Percentiles rank a stretch among this genome's conserved stretches.
These are phyloP conservation scores for Drosophila sp. DNA, from an alignment of 1,140 invertebrate genomes.

Conservation along the genomic window DNA sequence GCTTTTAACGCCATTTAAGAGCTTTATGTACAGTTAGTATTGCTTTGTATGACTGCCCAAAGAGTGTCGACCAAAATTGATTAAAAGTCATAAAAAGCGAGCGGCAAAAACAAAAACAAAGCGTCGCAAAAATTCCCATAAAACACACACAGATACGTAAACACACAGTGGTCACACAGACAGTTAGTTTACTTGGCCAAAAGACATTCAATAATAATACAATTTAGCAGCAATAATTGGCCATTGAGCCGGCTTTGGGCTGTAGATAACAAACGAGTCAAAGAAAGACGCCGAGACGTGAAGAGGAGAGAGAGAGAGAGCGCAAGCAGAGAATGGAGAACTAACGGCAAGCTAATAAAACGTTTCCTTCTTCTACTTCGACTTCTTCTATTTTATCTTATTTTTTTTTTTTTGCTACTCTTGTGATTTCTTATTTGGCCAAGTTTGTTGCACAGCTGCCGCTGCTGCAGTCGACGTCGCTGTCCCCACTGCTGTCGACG, in stretches of 20 bases:
- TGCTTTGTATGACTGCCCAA: slow-evolving; percentile 26
- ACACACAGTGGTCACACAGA: slow-evolving; percentile 36
- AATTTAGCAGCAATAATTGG: slow-evolving; percentile 76
- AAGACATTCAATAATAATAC: slow-evolving; percentile 70
- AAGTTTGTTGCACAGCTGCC: slow-evolving; percentile 23
- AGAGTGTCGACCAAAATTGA: slow-evolving; percentile 34
- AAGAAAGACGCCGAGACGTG: not conserved
- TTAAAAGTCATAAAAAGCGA: slow-evolving; percentile 42
- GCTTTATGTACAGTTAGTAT: slow-evolving; percentile 42
- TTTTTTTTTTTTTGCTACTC: slow-evolving; percentile 43
- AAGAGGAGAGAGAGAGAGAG: not conserved
- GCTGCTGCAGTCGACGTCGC: not conserved
- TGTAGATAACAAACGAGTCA: slow-evolving; percentile 24
- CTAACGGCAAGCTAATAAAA: slow-evolving; percentile 54
- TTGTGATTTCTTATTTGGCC: slow-evolving; percentile 43
- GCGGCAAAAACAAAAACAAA: slow-evolving; percentile 59
- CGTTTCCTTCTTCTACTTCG: slow-evolving; percentile 37
- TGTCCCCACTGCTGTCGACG: no score
- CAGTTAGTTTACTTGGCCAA: slow-evolving; percentile 31
- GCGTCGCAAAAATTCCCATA: slow-evolving; percentile 62
- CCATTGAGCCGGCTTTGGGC: slow-evolving; percentile 49
- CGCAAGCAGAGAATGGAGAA: not conserved
- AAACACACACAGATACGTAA: slow-evolving; percentile 40
- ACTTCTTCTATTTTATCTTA: no score
- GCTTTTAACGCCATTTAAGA: slow-evolving; percentile 10